Percentiles rank a stretch among this genome's conserved stretches.
Evolutionary conservation across 2,888 invertebrate genomes (phyloP).

Genomic region (Ormyrus pomaceus): DNA sequence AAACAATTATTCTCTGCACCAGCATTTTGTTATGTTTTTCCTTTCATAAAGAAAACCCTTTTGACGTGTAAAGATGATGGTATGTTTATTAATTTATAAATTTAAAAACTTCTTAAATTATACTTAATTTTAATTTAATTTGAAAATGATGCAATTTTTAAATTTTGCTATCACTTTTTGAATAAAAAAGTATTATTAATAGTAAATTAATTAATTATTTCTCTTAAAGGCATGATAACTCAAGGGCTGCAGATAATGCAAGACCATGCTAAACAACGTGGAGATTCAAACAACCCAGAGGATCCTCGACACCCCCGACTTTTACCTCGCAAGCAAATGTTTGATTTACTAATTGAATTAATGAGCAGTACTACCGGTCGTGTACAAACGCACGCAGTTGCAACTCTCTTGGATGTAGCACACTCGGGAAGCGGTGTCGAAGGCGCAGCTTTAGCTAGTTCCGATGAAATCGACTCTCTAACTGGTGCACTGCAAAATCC

Average conservation of each 20-base stretch:
- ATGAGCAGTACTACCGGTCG: slow-evolving; percentile 83
- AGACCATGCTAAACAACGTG: slow-evolving; percentile 84
- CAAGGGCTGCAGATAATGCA: slow-evolving; percentile 82
- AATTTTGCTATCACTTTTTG: background rate
- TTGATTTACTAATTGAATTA: slow-evolving; percentile 86
- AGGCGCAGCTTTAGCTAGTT: slow-evolving; percentile 80
- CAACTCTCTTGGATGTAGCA: slow-evolving; percentile 89
- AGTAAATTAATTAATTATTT: background rate
- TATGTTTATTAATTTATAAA: slow-evolving; percentile 63
- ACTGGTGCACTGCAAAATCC: slow-evolving; percentile 85
- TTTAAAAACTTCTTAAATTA: background rate
- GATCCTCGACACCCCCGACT: slow-evolving; percentile 85
- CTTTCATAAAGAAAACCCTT: slow-evolving; percentile 83
- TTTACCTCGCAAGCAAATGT: slow-evolving; percentile 89
- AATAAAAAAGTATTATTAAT: background rate
- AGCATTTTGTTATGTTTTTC: slow-evolving; percentile 90
- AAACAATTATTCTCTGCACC: slow-evolving; percentile 81
- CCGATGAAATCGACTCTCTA: slow-evolving; percentile 86
- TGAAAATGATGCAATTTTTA: background rate
- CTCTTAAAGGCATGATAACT: slow-evolving; percentile 76
- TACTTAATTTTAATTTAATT: background rate
- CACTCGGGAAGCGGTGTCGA: slow-evolving; percentile 83
- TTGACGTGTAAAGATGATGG: slow-evolving; percentile 77
- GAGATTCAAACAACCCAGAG: slow-evolving; percentile 73
- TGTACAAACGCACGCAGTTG: slow-evolving; percentile 86